Conservation (phyloP, 2,797 vertebrate species). For the Alca torda region DNA sequence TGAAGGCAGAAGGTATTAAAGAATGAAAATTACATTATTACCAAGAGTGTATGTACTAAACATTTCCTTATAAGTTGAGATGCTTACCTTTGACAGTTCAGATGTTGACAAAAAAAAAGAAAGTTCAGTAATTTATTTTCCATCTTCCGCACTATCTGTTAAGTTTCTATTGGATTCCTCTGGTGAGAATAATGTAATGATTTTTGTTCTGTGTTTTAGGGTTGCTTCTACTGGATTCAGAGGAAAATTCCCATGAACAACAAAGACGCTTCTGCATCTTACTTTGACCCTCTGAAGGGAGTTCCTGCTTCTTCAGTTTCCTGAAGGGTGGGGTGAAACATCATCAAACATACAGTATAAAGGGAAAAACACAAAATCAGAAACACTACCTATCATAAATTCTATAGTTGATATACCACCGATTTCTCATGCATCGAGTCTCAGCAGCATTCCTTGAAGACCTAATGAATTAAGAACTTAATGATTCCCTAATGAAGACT, state of each 20-base stretch:
- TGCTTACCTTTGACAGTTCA: background rate
- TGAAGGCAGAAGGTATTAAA: background rate
- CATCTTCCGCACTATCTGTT: background rate
- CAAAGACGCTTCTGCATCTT: background rate
- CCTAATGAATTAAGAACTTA: no score
- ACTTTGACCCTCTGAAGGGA: background rate
- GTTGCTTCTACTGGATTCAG: background rate
- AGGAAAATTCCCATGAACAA: background rate
- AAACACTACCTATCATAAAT: background rate
- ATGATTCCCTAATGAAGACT: background rate
- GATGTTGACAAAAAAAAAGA: background rate
- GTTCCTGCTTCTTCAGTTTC: conserved; percentile 26
- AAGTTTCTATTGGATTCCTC: background rate
- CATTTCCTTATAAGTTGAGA: background rate
- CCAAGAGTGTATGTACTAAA: background rate
- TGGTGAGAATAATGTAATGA: background rate
- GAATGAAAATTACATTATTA: background rate
- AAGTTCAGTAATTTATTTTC: background rate
- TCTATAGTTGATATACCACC: background rate
- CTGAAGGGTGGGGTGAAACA: background rate
- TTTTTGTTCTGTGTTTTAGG: background rate
- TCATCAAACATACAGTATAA: background rate
- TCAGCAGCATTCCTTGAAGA: background rate
- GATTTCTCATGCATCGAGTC: background rate
- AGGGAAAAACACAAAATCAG: background rate